Evolutionary conservation across 2,888 invertebrate species (phyloP), one percentile per base, ranked within the genome.

Genomic region (Tiphia femorata): DNA sequence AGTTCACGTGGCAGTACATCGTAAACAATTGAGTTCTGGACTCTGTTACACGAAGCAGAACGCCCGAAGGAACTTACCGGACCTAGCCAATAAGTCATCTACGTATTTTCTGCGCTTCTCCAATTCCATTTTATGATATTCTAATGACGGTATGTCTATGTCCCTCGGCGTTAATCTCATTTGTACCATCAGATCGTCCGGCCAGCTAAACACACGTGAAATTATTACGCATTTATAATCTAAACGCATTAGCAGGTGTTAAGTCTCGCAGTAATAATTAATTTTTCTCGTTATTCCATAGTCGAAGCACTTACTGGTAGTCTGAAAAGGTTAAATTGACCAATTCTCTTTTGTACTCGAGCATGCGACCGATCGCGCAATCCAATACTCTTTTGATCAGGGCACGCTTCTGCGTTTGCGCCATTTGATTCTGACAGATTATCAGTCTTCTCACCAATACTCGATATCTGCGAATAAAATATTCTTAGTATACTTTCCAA

Each of bases 161-260:
- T 90, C 88, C 30, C 88, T 84, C 0, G 93, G 93, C 16, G 90
- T 86, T 64, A 92, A 85, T 59, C 92, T 88, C 77, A 92, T 80
- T 81, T 91, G 89, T 47, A 90, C 86, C 44, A 92, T 78, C 21
- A 89, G 87, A 70, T 91, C 90, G 74, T 94, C 93, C 43, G 91
- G 87, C 82, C 91, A 93, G 46, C 91, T 92, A 71, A 7, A 41
- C n/a, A 17, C 12, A 30, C 27, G 20, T 16, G 7, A n/a, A n/a
- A n/a, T n/a, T n/a, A n/a, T n/a, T n/a, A n/a, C n/a, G n/a, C n/a
- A n/a, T n/a, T n/a, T n/a, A 27, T 3, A 21, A 27, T 33, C 30
- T 41, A 40, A 27, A 2, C 14, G 47, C 35, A 42, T 33, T 40
- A 5, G 38, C 38, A 38, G n/a, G n/a, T n/a, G n/a, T n/a, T n/a